These are phyloP conservation scores for Xylota segnis DNA, from an alignment of 2,888 invertebrate species.

Conservation along the genomic window DNA sequence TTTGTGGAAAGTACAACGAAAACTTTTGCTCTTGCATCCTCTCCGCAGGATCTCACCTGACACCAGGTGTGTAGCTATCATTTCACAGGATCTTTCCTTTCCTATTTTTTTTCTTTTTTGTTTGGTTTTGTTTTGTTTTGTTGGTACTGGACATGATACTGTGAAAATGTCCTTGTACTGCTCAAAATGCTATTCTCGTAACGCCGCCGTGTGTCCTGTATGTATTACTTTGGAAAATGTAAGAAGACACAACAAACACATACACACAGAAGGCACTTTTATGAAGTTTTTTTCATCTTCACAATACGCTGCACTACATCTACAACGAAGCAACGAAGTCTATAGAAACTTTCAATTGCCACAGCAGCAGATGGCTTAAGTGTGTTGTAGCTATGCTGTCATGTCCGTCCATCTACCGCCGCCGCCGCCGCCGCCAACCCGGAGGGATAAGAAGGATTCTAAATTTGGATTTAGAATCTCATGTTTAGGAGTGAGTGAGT, in stretches of 20 bases:
- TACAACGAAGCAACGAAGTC: slow-evolving; percentile 23
- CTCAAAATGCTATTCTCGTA: slow-evolving; percentile 38
- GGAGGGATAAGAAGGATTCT: slow-evolving; percentile 31
- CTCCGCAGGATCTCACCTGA: slow-evolving; percentile 21
- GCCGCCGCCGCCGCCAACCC: background rate
- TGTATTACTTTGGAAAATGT: slow-evolving; percentile 14
- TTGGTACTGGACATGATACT: slow-evolving; percentile 17
- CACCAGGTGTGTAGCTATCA: slow-evolving; percentile 49
- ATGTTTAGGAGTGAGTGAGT: slow-evolving; percentile 60
- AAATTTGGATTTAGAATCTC: slow-evolving; percentile 68
- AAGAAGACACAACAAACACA: slow-evolving; percentile 4
- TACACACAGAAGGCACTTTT: slow-evolving; percentile 3
- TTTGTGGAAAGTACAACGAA: slow-evolving; percentile 44
- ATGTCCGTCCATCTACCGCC: slow-evolving; percentile 5
- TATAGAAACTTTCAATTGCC: slow-evolving; percentile 60
- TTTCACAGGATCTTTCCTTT: background rate
- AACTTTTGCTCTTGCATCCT: slow-evolving; percentile 23
- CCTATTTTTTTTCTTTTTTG: too few relatives aligned
- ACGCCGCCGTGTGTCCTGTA: slow-evolving; percentile 3
- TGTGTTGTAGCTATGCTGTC: slow-evolving; percentile 17
- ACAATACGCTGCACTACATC: slow-evolving; percentile 6
- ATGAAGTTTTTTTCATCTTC: slow-evolving; percentile 11
- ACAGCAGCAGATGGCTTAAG: slow-evolving; percentile 48
- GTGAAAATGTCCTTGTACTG: slow-evolving; percentile 51
- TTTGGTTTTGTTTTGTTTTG: too few relatives aligned